Conservation (phyloP, 2,797 vertebrate species). For the Loriculus beryllinus region DNA sequence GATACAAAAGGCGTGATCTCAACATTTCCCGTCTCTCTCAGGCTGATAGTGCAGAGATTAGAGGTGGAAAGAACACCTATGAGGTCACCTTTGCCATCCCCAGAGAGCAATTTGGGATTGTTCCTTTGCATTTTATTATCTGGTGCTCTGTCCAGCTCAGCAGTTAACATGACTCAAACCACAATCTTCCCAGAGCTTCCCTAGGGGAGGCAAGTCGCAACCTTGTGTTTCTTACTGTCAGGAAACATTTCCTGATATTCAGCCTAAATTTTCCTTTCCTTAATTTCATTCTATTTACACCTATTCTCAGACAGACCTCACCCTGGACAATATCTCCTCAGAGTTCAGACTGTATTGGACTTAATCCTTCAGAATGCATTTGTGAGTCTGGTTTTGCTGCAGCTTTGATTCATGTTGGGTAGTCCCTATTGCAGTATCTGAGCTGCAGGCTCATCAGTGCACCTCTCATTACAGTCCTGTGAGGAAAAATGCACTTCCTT, state of each 20-base stretch:
- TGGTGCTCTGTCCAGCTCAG: neutral
- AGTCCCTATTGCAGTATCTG: rapidly evolving
- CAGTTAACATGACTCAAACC: neutral
- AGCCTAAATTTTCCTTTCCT: conserved; percentile 32
- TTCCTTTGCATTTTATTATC: conserved; percentile 20
- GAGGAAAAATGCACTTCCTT: neutral
- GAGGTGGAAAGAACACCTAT: conserved; percentile 49
- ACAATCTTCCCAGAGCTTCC: neutral
- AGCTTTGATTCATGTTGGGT: neutral
- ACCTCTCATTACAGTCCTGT: neutral
- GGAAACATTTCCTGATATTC: conserved; percentile 53
- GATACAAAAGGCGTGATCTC: neutral
- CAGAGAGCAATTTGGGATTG: neutral
- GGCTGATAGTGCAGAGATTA: neutral
- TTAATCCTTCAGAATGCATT: neutral
- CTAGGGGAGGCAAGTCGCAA: neutral
- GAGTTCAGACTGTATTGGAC: neutral
- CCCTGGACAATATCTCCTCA: neutral
- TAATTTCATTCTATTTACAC: conserved; percentile 12
- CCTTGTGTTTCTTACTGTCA: neutral
- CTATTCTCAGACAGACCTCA: neutral
- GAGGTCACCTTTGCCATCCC: conserved; percentile 31
- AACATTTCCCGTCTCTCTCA: neutral
- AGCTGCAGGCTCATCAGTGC: neutral
- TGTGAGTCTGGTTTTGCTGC: neutral